Percentiles rank a stretch among this genome's conserved stretches.
phyloP scores from a whole-genome alignment of 2,888 invertebrate species.

The Eulithis prunata region DNA sequence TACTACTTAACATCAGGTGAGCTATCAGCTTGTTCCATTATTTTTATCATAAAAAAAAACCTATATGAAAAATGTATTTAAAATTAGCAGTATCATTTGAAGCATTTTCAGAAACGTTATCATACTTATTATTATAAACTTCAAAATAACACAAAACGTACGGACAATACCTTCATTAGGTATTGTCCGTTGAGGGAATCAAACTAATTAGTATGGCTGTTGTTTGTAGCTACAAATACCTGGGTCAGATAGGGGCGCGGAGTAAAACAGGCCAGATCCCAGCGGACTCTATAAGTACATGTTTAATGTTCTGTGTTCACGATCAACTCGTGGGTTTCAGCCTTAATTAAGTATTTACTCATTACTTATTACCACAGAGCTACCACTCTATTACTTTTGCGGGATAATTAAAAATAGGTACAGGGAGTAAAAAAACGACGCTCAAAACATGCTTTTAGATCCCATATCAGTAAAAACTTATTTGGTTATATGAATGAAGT shows the following conservation, averaged over 20 bases:
- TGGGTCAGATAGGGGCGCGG: conserved; percentile 11
- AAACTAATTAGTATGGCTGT: conserved; percentile 14
- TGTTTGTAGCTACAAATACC: background rate
- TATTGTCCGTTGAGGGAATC: conserved; percentile 12
- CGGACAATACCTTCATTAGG: background rate
- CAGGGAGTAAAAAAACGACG: no score
- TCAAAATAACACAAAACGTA: background rate
- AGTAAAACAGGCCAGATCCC: conserved; percentile 25
- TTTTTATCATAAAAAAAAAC: no score
- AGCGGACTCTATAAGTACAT: conserved; percentile 14
- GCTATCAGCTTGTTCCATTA: no score
- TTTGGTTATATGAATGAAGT: no score
- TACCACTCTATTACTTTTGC: background rate
- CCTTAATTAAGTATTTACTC: background rate
- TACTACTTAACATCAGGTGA: no score
- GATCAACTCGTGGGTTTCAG: conserved; percentile 4
- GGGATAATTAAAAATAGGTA: no score
- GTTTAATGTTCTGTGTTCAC: conserved; percentile 15
- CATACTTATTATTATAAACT: no score
- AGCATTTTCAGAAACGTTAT: no score
- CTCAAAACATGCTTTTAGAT: no score
- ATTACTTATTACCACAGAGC: background rate
- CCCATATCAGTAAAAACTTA: no score
- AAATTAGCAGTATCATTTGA: no score
- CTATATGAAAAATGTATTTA: no score